Evolutionary conservation across 2,888 invertebrate genomes (phyloP), one percentile per base, ranked within the genome.

Genomic region (Caenorhabditis sulstoni): DNA sequence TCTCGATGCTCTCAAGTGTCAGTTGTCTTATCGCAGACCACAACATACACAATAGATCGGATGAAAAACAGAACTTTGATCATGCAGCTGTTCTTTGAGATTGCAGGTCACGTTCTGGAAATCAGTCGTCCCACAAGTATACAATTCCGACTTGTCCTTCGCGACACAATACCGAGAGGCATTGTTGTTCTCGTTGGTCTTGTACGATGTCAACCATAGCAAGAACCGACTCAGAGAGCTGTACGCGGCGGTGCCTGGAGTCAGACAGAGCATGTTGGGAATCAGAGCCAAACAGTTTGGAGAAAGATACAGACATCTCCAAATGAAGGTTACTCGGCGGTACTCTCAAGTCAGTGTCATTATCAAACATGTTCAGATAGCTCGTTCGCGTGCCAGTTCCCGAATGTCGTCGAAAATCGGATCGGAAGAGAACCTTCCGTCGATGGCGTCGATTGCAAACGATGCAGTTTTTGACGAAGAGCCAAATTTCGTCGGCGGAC

Each of bases 231-330:
- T 87, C 11, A 59, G 87, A 7, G 88, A 88, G 68, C 74, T 88
- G 7, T 88, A 87, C 78, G 88, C 88, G 1, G 87, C 88, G 4
- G 86, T 87, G 8, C 88, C 88, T 3, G 87, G 87, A 8, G 81
- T 88, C 20, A 61, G 87, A 11, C 84, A 87, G 70, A 86, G 86
- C 64, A 82, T 88, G 85, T 74, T 88, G 18, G 88, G 87, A 22
- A 82, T 81, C 1, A 82, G 84, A 57, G 87, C 88, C 8, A 88
- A 88, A 66, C 77, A 83, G 16, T 88, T 88, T 64, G 87, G 85
- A 11, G 88, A 88, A 44, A 81, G 82, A 68, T 87, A 83, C 67
- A 62, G 82, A 11, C 85, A 85, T 67, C 53, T 87, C 20, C 84
- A 84, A 62, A 84, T 85, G 62, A 71, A 71, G 61, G 70, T 70